Evolutionary conservation across 1,140 invertebrate genomes (phyloP).

Genomic region (Drosophila sp.): DNA sequence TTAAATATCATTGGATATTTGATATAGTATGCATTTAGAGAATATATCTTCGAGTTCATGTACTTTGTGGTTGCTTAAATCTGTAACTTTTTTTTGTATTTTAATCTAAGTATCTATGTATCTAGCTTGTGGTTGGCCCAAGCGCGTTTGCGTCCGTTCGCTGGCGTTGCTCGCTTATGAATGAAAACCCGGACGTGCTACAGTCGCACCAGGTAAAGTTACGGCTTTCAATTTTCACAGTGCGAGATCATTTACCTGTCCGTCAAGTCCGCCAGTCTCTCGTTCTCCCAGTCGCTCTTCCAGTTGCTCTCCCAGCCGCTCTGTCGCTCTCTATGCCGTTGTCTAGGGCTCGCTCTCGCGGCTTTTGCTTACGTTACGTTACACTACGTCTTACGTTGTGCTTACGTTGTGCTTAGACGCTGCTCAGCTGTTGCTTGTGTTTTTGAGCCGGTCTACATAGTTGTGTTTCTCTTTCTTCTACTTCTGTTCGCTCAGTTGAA

Average conservation of each 20-base stretch:
- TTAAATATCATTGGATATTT: constrained; percentile 26
- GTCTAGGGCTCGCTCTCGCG: constrained; percentile 5
- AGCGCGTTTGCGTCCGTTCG: constrained; percentile 70
- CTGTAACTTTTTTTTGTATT: constrained; percentile 14
- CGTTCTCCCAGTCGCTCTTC: neutral
- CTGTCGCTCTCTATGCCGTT: neutral
- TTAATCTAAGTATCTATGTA: constrained; percentile 10
- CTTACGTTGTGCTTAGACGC: neutral
- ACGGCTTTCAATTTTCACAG: constrained; percentile 47
- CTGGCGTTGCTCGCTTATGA: constrained; percentile 80
- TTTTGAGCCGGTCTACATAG: constrained; percentile 36
- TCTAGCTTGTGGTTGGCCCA: constrained; percentile 33
- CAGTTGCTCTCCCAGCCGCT: neutral
- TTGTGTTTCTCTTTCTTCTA: constrained; percentile 10
- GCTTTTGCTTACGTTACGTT: constrained; percentile 13
- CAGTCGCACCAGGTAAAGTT: constrained; percentile 68
- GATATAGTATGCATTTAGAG: neutral
- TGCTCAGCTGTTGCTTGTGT: constrained; percentile 40
- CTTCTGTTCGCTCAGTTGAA: neutral
- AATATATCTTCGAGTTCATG: neutral
- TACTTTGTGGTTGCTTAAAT: constrained; percentile 14
- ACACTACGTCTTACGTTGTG: constrained; percentile 15
- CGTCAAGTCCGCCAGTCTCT: constrained; percentile 20
- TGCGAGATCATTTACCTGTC: constrained; percentile 40
- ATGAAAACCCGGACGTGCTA: constrained; percentile 69